These are phyloP conservation scores for Neodiprion lecontei DNA, from an alignment of 1,140 invertebrate genomes.

Conservation along the genomic window DNA sequence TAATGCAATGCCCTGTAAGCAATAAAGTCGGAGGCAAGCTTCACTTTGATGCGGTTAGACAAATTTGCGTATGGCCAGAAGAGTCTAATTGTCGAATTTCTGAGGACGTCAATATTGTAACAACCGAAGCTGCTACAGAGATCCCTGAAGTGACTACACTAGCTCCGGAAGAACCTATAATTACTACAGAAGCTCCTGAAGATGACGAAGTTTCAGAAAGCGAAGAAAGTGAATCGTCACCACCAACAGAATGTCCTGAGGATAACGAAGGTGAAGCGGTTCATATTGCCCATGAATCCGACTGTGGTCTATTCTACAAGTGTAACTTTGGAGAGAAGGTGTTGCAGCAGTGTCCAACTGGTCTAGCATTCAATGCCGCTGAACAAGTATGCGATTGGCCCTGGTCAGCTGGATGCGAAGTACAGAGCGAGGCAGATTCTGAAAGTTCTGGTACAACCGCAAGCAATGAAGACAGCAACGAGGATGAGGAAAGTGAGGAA, in stretches of 20 bases:
- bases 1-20: conserved; percentile 31
- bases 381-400: conserved; percentile 48
- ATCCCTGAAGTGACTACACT: no score
- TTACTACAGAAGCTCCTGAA: background rate
- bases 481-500: background rate
- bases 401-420: background rate
- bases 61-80: conserved; percentile 47
- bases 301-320: conserved; percentile 46
- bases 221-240: background rate
- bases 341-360: conserved; percentile 32
- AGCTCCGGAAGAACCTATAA: no score
- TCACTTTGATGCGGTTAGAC: conserved; percentile 46
- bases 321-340: conserved; percentile 38
- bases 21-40: conserved; percentile 35
- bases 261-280: background rate
- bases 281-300: conserved; percentile 32
- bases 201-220: background rate
- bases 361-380: conserved; percentile 47
- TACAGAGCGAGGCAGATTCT: background rate
- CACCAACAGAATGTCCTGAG: conserved; percentile 21
- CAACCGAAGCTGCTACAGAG: background rate
- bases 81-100: background rate
- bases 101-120: background rate
- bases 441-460: background rate
- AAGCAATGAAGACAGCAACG: conserved; percentile 22